Base-by-base conservation (phyloP, 2,888 invertebrate species). In the Cosmia pyralina region DNA sequence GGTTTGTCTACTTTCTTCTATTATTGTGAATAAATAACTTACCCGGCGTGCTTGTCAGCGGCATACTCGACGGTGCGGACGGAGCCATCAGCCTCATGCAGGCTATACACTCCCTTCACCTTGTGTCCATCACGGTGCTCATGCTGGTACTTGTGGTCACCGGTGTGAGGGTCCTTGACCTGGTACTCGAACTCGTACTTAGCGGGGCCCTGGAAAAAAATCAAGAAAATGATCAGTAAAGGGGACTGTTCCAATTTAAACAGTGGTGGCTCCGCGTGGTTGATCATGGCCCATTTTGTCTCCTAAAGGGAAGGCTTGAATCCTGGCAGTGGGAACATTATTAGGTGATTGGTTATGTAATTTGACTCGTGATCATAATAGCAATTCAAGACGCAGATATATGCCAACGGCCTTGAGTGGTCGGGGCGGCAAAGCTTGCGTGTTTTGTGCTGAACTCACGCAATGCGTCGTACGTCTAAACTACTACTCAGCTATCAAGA, bases 71-170 rank as follows among this genome's bases (percentile, higher is more conserved):
- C 96, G 19, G 92, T 96, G 65, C 96, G 93, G 79, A 94, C 87
- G 84, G 96, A 94, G 70, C 96, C 96, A 83, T 96, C 96, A 75
- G 96, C 93, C 86, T 94, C 93, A 44, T 91, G 88, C 70, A 94
- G 88, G 46, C 92, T 91, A 90, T 94, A 94, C 64, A 91, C 89
- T 71, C 97, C 97, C 87, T 96, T 95, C 74, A 97, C 97, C 50
- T 93, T 94, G 87, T 97, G 95, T 2, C 97, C 97, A 90, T 96
- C 96, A 74, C 96, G 94, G 82, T 93, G 88, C 90, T 97, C 97
- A 72, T 95, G 93, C 88, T 97, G 96, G 83, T 94, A 95, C 91
- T 97, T 97, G 88, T 94, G 94, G 92, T 97, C 97, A n/a, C 96
- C 97, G 69, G 96, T 96, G 85, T 96, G 96, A 10, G 93, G 92